Evolutionary conservation across 2,888 invertebrate genomes (phyloP).

Genomic region (Allacma fusca): DNA sequence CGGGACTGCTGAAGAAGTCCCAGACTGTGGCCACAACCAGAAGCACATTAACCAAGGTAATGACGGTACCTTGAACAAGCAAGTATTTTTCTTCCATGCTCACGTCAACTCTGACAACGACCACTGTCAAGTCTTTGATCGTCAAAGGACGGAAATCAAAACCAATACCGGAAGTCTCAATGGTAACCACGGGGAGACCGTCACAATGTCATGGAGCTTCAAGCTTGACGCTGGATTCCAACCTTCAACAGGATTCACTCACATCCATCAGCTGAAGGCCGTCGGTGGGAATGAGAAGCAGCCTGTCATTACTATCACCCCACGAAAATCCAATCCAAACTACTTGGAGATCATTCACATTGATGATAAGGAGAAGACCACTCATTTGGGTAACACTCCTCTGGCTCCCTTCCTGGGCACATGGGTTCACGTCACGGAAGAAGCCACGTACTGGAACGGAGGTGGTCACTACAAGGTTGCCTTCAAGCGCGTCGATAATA

Average conservation of each 20-base stretch:
- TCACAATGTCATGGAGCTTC: slow-evolving; percentile 57
- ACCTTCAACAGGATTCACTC: slow-evolving; percentile 52
- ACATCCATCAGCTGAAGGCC: slow-evolving; percentile 58
- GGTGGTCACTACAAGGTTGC: slow-evolving; percentile 34
- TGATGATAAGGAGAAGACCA: slow-evolving; percentile 37
- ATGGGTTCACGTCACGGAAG: slow-evolving; percentile 55
- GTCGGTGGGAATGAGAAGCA: slow-evolving; percentile 50
- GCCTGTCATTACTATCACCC: slow-evolving; percentile 57
- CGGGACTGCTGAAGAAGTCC: no score
- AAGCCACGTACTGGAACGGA: slow-evolving; percentile 43
- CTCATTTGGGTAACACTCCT: slow-evolving; percentile 11
- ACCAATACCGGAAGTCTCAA: slow-evolving; percentile 43
- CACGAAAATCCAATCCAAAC: slow-evolving; percentile 34
- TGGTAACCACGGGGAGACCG: slow-evolving; percentile 49
- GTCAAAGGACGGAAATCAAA: slow-evolving; percentile 55
- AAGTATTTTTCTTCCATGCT: slow-evolving; percentile 53
- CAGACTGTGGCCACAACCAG: slow-evolving; percentile 37
- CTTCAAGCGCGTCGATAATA: slow-evolving; percentile 44
- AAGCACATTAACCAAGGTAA: slow-evolving; percentile 49
- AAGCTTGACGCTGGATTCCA: slow-evolving; percentile 55
- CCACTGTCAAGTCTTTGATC: slow-evolving; percentile 50
- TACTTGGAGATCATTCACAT: slow-evolving; percentile 50
- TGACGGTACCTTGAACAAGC: slow-evolving; percentile 43
- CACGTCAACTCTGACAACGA: slow-evolving; percentile 55
- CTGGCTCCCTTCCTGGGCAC: slow-evolving; percentile 49